These are phyloP conservation scores for Drosophila micromelanica DNA, from an alignment of 1,140 invertebrate genomes.

Conservation along the genomic window DNA sequence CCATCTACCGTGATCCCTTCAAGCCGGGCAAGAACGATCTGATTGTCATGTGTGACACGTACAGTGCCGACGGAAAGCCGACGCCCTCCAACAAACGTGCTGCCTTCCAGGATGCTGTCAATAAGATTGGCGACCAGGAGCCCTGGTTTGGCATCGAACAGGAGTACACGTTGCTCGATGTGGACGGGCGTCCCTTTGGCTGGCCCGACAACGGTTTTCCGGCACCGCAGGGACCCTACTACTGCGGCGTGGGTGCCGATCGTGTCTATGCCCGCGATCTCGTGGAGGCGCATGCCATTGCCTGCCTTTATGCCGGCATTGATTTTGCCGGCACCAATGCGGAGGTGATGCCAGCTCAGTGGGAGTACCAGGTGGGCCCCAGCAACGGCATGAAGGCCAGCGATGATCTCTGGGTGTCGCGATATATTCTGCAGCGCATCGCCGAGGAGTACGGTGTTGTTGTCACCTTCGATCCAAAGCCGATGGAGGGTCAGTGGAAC, in stretches of 20 bases:
- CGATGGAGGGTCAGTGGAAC: conserved; percentile 94
- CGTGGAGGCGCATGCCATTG: conserved; percentile 92
- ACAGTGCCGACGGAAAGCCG: conserved; percentile 87
- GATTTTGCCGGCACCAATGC: conserved; percentile 96
- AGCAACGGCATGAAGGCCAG: conserved; percentile 92
- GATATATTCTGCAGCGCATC: conserved; percentile 90
- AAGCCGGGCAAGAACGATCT: conserved; percentile 91
- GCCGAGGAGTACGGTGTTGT: conserved; percentile 96
- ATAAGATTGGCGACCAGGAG: conserved; percentile 85
- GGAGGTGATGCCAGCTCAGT: conserved; percentile 96
- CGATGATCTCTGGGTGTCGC: conserved; percentile 94
- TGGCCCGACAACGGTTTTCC: conserved; percentile 97
- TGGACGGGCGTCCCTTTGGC: conserved; percentile 94
- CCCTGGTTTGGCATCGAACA: conserved; percentile 98
- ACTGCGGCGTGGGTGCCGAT: conserved; percentile 96
- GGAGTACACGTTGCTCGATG: conserved; percentile 95
- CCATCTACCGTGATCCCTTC: conserved; percentile 95
- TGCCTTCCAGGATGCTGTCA: conserved; percentile 66
- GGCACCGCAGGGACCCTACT: conserved; percentile 95
- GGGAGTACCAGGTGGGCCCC: conserved; percentile 88
- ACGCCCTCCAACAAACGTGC: conserved; percentile 84
- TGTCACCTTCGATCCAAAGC: conserved; percentile 93
- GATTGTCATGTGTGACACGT: conserved; percentile 93
- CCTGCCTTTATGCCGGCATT: conserved; percentile 95
- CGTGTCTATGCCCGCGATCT: conserved; percentile 97